phyloP scores from a whole-genome alignment of 30 jellyfish, hydroid and myxozoan genomes.

The Aurelia sp. region DNA sequence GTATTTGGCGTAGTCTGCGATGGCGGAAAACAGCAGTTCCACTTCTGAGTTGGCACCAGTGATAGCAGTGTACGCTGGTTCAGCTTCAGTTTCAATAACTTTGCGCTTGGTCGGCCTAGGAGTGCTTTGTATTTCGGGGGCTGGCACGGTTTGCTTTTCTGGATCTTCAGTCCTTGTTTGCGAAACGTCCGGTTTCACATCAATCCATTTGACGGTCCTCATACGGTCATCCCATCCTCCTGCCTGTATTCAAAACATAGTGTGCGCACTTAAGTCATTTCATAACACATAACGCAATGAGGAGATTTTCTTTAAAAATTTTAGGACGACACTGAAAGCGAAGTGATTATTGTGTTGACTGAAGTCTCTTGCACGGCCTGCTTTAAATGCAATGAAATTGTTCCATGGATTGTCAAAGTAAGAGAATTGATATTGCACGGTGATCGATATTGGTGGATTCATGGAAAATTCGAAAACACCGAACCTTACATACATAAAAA shows the following conservation, averaged over 20 bases:
- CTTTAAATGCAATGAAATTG: no score
- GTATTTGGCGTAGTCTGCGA: conserved; percentile 74
- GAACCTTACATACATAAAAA: no score
- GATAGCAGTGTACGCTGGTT: conserved; percentile 68
- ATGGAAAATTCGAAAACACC: no score
- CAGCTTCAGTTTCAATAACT: conserved; percentile 79
- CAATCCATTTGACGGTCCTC: conserved; percentile 87
- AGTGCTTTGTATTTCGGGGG: conserved; percentile 8
- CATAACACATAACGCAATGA: no score
- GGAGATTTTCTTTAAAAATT: no score
- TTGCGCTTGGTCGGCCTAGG: conserved; percentile 68
- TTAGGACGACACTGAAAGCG: no score
- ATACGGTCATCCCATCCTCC: conserved; percentile 89
- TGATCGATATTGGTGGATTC: no score
- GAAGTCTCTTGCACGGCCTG: no score
- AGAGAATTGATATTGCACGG: no score
- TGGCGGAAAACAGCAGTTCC: conserved; percentile 62
- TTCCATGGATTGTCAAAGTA: no score
- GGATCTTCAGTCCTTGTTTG: conserved; percentile 33
- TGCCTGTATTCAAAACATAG: conserved; percentile 21
- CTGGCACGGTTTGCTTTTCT: conserved; percentile 1
- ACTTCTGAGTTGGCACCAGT: conserved; percentile 73
- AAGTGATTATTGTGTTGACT: no score
- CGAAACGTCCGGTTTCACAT: conserved; percentile 36
- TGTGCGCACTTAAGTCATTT: no score